Conservation (phyloP, 2,888 invertebrate species). For the Folsomia candida region DNA sequence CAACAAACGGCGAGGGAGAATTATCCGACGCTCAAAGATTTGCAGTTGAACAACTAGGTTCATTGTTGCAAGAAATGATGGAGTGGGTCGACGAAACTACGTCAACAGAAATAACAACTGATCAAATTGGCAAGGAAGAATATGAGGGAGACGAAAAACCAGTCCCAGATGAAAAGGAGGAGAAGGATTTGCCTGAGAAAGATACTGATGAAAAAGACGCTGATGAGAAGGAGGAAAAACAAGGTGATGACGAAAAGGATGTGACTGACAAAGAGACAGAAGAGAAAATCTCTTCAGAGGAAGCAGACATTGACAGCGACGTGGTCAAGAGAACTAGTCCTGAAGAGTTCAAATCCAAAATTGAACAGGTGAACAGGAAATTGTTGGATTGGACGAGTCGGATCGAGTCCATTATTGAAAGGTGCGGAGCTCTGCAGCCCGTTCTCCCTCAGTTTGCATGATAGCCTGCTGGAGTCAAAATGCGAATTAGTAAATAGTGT, state of each 20-base stretch:
- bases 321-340: slow-evolving; percentile 7
- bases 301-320: slow-evolving; percentile 6
- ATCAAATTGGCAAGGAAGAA: slow-evolving; percentile 20
- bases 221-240: slow-evolving; percentile 11
- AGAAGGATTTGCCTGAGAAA: slow-evolving; percentile 17
- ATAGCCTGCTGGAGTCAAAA: slow-evolving; percentile 13
- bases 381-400: slow-evolving; percentile 43
- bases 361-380: slow-evolving; percentile 40
- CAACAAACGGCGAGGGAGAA: slow-evolving; percentile 20
- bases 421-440: slow-evolving; percentile 51
- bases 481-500: not conserved
- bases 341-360: slow-evolving; percentile 27
- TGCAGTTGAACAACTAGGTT: slow-evolving; percentile 38
- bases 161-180: not conserved
- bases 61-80: slow-evolving; percentile 38
- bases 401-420: slow-evolving; percentile 47
- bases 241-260: slow-evolving; percentile 17
- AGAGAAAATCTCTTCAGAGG: slow-evolving; percentile 25
- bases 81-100: slow-evolving; percentile 32
- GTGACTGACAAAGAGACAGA: slow-evolving; percentile 9
- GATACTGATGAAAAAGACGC: slow-evolving; percentile 14
- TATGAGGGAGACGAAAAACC: slow-evolving; percentile 1
- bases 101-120: not conserved
- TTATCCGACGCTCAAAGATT: slow-evolving; percentile 28
- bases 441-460: slow-evolving; percentile 38